These are phyloP conservation scores for Pardosa pseudoannulata DNA, from an alignment of 2,888 invertebrate species.

Conservation along the genomic window DNA sequence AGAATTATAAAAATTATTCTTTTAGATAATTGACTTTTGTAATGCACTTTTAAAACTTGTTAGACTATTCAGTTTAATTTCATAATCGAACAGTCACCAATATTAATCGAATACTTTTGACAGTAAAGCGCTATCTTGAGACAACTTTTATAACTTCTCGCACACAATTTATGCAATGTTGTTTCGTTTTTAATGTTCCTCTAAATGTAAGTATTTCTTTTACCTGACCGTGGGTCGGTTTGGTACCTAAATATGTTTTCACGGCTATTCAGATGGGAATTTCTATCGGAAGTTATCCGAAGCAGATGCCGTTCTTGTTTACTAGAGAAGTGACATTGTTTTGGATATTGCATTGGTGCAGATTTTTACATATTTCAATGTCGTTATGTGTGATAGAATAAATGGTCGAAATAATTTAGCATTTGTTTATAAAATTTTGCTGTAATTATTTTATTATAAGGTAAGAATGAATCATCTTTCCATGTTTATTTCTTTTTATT, in stretches of 20 bases:
- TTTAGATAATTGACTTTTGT: too few relatives aligned
- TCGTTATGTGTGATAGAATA: too few relatives aligned
- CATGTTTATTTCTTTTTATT: too few relatives aligned
- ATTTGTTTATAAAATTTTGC: neutral
- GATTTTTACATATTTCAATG: neutral
- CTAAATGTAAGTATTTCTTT: neutral
- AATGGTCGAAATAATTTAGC: neutral
- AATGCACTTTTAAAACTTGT: too few relatives aligned
- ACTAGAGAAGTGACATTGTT: neutral
- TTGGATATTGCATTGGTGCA: neutral
- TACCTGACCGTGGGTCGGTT: neutral
- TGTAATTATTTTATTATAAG: neutral
- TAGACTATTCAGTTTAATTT: too few relatives aligned
- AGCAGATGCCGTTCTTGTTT: neutral
- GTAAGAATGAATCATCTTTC: neutral
- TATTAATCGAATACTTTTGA: too few relatives aligned
- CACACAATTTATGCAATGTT: too few relatives aligned
- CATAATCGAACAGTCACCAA: too few relatives aligned
- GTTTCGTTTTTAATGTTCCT: too few relatives aligned
- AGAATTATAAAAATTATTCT: too few relatives aligned
- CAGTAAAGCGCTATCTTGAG: neutral
- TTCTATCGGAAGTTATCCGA: neutral
- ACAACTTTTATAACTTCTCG: neutral
- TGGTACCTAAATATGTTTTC: neutral
- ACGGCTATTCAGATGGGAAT: slow-evolving; percentile 6